Conservation (phyloP, 2,797 vertebrate species). For the Mastacembelus armatus region DNA sequence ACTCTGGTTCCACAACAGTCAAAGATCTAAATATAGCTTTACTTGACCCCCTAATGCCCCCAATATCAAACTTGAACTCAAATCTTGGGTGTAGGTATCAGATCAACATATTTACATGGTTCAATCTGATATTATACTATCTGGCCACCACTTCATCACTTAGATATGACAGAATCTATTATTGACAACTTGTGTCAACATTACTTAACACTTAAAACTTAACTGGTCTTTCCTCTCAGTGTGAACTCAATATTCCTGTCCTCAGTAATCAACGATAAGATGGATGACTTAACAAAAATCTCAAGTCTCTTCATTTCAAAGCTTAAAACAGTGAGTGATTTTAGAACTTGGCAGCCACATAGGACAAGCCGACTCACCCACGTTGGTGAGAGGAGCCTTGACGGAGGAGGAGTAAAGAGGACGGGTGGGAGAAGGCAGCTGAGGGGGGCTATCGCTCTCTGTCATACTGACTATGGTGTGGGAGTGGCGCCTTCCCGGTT, state of each 20-base stretch:
- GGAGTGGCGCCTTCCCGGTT: slow-evolving; percentile 92
- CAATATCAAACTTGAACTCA: slow-evolving; percentile 40
- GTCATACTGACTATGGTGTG: slow-evolving; percentile 89
- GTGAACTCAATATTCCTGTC: slow-evolving; percentile 1
- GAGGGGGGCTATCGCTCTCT: slow-evolving; percentile 88
- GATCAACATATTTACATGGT: slow-evolving; percentile 17
- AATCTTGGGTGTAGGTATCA: neutral
- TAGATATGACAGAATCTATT: slow-evolving; percentile 2
- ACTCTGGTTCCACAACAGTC: slow-evolving; percentile 59
- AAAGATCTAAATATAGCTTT: slow-evolving; percentile 66
- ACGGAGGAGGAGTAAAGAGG: slow-evolving; percentile 83
- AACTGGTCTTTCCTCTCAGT: slow-evolving; percentile 15
- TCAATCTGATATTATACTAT: slow-evolving; percentile 13
- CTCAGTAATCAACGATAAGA: slow-evolving; percentile 8
- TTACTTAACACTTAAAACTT: slow-evolving; percentile 8
- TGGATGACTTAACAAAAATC: slow-evolving; percentile 18
- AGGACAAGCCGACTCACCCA: slow-evolving; percentile 87
- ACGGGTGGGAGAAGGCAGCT: slow-evolving; percentile 91
- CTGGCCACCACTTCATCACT: slow-evolving; percentile 15
- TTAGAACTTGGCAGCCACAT: slow-evolving; percentile 49
- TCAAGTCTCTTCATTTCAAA: slow-evolving; percentile 36
- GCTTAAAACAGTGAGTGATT: slow-evolving; percentile 35
- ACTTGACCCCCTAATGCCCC: slow-evolving; percentile 43
- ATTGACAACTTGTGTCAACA: slow-evolving; percentile 18
- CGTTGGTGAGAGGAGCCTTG: slow-evolving; percentile 90